A percentile compares a stretch with the other conserved stretches of the same genome.
Evolutionary conservation across 2,113 vertebrate genomes (phyloP).

Genomic region (Carollia perspicillata): DNA sequence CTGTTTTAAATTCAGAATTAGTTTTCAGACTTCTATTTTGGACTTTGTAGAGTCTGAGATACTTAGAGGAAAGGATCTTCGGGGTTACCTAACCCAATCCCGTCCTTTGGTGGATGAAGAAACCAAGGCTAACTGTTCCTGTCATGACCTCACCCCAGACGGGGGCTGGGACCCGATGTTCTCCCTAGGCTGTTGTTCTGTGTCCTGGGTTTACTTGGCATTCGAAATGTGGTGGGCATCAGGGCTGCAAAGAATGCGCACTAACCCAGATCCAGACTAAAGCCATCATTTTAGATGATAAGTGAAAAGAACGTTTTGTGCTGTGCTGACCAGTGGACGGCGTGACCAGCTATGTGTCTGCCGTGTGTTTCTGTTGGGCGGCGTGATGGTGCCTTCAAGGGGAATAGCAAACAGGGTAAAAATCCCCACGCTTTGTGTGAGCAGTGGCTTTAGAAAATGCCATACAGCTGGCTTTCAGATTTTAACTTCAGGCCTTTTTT

Average conservation of each 20-base stretch:
- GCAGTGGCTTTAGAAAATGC: neutral
- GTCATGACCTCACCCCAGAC: neutral
- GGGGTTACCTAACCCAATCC: neutral
- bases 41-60: neutral
- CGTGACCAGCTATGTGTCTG: neutral
- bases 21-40: neutral
- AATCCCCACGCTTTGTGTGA: neutral
- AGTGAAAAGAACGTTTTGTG: neutral
- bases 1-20: slow-evolving; percentile 2
- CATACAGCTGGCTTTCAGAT: neutral
- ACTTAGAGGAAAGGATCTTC: neutral
- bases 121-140: neutral
- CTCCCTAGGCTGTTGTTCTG: neutral
- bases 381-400: neutral
- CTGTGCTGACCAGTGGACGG: neutral
- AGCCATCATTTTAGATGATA: neutral
- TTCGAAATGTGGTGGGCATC: neutral
- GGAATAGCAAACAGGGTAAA: neutral
- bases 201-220: neutral
- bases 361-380: neutral
- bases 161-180: neutral
- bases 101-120: neutral
- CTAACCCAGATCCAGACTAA: neutral
- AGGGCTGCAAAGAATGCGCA: neutral
- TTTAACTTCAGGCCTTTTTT: neutral